Percentiles rank a stretch among this genome's conserved stretches.
phyloP scores from a whole-genome alignment of 1,140 invertebrate species.

The Lepidurus apus region DNA sequence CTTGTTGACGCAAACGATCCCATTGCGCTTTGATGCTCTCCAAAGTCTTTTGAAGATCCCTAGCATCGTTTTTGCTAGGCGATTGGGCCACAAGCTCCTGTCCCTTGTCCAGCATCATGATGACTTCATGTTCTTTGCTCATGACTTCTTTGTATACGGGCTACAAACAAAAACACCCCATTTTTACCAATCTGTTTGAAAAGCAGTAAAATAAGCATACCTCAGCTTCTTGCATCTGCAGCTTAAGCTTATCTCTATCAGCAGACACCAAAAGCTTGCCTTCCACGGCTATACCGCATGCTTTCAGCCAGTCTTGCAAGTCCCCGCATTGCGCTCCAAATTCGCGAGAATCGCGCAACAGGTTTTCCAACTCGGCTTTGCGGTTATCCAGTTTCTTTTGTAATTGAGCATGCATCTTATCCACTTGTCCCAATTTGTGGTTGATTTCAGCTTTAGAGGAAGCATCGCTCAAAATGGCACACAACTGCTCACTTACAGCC shows the following conservation, averaged over 20 bases:
- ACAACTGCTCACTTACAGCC: conserved; percentile 74
- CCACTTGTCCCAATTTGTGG: conserved; percentile 72
- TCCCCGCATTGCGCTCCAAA: conserved; percentile 78
- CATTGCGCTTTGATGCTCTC: conserved; percentile 82
- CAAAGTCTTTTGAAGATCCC: conserved; percentile 60
- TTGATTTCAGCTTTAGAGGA: conserved; percentile 84
- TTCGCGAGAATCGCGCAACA: conserved; percentile 71
- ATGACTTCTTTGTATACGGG: conserved; percentile 82
- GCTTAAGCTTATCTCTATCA: conserved; percentile 70
- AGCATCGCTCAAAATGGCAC: conserved; percentile 82
- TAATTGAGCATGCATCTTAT: conserved; percentile 74
- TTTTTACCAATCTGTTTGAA: conserved; percentile 28
- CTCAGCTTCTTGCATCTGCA: conserved; percentile 81
- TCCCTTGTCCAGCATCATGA: conserved; percentile 89
- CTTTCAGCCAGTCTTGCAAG: conserved; percentile 79
- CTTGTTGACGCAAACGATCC: conserved; percentile 81
- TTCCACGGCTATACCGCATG: conserved; percentile 61
- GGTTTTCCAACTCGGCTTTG: conserved; percentile 84
- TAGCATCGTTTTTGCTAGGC: conserved; percentile 44
- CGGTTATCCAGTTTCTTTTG: conserved; percentile 82
- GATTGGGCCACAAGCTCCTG: conserved; percentile 62
- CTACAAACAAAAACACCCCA: conserved; percentile 40
- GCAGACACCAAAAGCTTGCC: conserved; percentile 78
- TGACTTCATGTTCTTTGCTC: conserved; percentile 84
- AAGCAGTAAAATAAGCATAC: conserved; percentile 40